A percentile compares a stretch with the other conserved stretches of the same genome.
Conservation (phyloP, 2,888 invertebrate genomes). For the Iphiclides podalirius region DNA sequence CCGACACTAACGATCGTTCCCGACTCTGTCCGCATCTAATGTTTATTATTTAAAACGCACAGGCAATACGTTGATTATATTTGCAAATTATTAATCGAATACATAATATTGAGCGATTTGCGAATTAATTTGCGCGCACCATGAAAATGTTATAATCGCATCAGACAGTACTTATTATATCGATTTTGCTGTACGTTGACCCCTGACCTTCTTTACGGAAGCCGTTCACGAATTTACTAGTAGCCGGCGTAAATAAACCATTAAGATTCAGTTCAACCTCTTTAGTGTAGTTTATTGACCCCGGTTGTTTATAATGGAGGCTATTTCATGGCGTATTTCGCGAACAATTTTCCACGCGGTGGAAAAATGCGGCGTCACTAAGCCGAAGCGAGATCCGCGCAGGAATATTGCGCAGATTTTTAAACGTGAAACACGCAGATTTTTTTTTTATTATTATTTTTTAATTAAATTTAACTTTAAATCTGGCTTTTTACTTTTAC, state of each 20-base stretch:
- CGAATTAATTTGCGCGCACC: too few relatives aligned
- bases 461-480: neutral
- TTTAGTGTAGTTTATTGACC: neutral
- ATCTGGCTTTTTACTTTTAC: too few relatives aligned
- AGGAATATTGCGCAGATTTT: neutral
- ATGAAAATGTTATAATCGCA: slow-evolving; percentile 6
- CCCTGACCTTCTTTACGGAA: slow-evolving; percentile 34
- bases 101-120: too few relatives aligned
- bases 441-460: neutral
- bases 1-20: slow-evolving; percentile 29
- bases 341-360: neutral
- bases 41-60: too few relatives aligned
- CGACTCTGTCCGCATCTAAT: neutral
- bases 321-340: neutral
- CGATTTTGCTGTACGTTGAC: slow-evolving; percentile 35
- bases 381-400: neutral
- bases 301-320: neutral
- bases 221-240: slow-evolving; percentile 9
- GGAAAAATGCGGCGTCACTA: neutral
- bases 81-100: too few relatives aligned
- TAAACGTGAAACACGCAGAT: neutral
- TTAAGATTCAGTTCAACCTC: neutral
- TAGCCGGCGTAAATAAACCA: slow-evolving; percentile 1
- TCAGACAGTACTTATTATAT: slow-evolving; percentile 29
- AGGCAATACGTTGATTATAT: too few relatives aligned